Percentiles rank a stretch among this genome's conserved stretches.
Evolutionary conservation across 1,140 invertebrate genomes (phyloP).

Genomic region (Drosophila nebulosa): DNA sequence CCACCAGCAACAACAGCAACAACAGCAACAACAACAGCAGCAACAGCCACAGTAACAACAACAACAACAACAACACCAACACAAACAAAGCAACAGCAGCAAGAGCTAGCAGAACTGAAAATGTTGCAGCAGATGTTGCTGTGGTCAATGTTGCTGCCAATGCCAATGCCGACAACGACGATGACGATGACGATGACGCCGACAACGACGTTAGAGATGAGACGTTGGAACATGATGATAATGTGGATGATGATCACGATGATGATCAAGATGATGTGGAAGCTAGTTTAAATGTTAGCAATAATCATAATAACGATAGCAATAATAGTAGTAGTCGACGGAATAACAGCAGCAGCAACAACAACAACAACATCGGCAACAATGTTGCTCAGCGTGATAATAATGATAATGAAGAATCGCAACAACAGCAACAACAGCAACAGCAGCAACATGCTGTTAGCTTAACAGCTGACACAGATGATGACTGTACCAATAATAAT

Average conservation of each 20-base stretch:
- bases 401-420: slow-evolving; percentile 53
- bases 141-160: slow-evolving; percentile 2
- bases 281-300: slow-evolving; percentile 76
- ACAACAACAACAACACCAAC: slow-evolving; percentile 6
- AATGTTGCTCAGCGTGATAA: slow-evolving; percentile 58
- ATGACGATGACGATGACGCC: slow-evolving; percentile 7
- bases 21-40: slow-evolving; percentile 19
- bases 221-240: slow-evolving; percentile 7
- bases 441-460: background rate
- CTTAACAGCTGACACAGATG: slow-evolving; percentile 41
- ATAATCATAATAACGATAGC: slow-evolving; percentile 63
- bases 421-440: slow-evolving; percentile 33
- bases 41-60: slow-evolving; percentile 23
- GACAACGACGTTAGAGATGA: slow-evolving; percentile 13
- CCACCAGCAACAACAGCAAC: slow-evolving; percentile 1
- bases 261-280: slow-evolving; percentile 34
- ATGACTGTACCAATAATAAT: slow-evolving; percentile 62
- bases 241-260: slow-evolving; percentile 11
- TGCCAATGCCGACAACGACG: slow-evolving; percentile 20
- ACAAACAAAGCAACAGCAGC: slow-evolving; percentile 30
- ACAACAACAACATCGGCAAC: slow-evolving; percentile 33
- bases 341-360: slow-evolving; percentile 45
- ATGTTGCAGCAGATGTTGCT: slow-evolving; percentile 21
- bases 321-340: slow-evolving; percentile 71
- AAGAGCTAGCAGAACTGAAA: slow-evolving; percentile 51